Evolutionary conservation across 2,797 vertebrate species (phyloP).

Genomic region (Spea hammondii): DNA sequence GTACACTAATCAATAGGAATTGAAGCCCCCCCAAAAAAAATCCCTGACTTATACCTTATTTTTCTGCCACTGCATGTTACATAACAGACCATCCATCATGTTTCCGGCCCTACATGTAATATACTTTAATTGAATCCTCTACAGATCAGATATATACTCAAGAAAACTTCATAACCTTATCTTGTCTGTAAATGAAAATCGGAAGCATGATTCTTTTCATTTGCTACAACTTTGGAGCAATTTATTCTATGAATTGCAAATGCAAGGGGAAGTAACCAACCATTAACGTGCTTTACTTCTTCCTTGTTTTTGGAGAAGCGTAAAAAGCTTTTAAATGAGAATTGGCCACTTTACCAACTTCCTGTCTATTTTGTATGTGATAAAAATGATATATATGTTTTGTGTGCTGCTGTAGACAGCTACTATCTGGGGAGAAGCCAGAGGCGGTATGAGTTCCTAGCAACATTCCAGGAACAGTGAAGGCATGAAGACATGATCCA

Average conservation of each 20-base stretch:
- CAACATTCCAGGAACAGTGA: not conserved
- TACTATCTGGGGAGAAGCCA: conserved; percentile 31
- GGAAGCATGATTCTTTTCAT: conserved; percentile 7
- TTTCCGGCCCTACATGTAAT: no score
- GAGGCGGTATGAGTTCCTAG: not conserved
- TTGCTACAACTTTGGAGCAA: conserved; percentile 16
- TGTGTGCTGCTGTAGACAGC: conserved; percentile 16
- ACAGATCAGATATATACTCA: not conserved
- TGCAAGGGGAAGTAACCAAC: not conserved
- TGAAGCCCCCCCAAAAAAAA: no score
- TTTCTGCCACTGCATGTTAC: no score
- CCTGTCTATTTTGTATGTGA: conserved; percentile 6
- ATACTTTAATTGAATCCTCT: no score
- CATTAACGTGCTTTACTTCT: conserved; percentile 11
- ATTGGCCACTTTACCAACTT: conserved; percentile 30
- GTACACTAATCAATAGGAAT: no score
- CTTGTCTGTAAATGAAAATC: not conserved
- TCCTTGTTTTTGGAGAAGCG: not conserved
- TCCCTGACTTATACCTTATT: no score
- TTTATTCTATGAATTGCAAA: conserved; percentile 13
- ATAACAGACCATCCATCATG: no score
- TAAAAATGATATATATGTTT: conserved; percentile 29
- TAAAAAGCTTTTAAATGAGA: conserved; percentile 12
- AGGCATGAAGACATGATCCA: not conserved
- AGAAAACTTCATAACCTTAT: not conserved